Conservation (phyloP, 2,888 invertebrate genomes). For the Ceratothoa steindachneri region DNA sequence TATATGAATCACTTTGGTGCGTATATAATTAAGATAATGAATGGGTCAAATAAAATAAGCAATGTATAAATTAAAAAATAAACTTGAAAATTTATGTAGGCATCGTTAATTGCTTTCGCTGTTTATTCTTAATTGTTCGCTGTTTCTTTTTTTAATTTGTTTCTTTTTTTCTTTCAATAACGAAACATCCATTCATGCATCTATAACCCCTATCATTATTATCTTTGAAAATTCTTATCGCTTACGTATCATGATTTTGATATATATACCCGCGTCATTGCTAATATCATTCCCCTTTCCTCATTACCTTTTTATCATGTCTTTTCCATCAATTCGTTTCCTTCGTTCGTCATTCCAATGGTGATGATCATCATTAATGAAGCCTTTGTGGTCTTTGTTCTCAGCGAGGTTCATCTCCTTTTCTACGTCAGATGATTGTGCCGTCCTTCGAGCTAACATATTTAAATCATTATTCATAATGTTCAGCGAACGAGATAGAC, state of each 20-base stretch:
- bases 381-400: not conserved
- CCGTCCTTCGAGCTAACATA: not conserved
- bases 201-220: too few species aligned
- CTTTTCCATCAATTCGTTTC: too few species aligned
- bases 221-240: too few species aligned
- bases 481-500: not conserved
- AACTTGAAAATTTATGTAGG: not conserved
- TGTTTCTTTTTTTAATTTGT: not conserved
- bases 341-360: too few species aligned
- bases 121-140: not conserved
- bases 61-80: not conserved
- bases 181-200: too few species aligned
- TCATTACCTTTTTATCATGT: too few species aligned
- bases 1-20: not conserved
- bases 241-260: too few species aligned
- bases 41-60: not conserved
- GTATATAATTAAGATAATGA: not conserved
- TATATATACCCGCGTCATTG: too few species aligned
- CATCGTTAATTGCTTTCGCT: not conserved
- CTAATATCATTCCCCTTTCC: too few species aligned
- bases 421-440: not conserved
- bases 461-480: constrained; percentile 1
- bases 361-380: not conserved
- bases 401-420: not conserved
- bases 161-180: too few species aligned